Evolutionary conservation across 2,797 vertebrate species (phyloP).

Genomic region (Argyrosomus regius): DNA sequence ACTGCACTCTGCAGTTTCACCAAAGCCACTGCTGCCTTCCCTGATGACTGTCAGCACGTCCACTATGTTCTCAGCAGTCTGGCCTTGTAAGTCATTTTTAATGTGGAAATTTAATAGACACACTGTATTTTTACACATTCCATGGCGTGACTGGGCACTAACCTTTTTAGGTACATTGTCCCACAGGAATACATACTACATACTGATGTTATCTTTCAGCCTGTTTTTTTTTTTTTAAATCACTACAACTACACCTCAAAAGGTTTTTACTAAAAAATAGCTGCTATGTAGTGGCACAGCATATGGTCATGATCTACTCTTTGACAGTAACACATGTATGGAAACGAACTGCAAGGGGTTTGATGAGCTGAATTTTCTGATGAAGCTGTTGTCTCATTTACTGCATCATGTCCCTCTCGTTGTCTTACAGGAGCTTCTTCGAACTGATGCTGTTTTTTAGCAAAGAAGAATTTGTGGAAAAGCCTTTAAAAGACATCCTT

Average conservation of each 20-base stretch:
- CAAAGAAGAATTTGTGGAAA: constrained; percentile 96
- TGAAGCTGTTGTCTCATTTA: neutral
- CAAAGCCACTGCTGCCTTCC: constrained; percentile 92
- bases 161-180: neutral
- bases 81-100: constrained; percentile 92
- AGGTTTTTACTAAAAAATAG: neutral
- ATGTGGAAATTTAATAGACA: neutral
- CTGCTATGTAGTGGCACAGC: neutral
- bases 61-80: constrained; percentile 97
- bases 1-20: constrained; percentile 95
- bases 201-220: neutral
- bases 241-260: neutral
- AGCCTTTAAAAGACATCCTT: constrained; percentile 96
- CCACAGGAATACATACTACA: neutral
- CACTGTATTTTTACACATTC: neutral
- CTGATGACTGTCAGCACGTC: constrained; percentile 95
- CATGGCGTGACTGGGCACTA: too few relatives aligned
- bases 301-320: neutral
- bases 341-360: neutral
- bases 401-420: neutral
- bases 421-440: constrained; percentile 93
- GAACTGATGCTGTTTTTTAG: constrained; percentile 98
- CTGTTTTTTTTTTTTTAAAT: neutral
- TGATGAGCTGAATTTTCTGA: neutral
- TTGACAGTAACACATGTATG: neutral